A percentile compares a stretch with the other conserved stretches of the same genome.
phyloP scores from a whole-genome alignment of 2,113 vertebrate species.

The Thryonomys swinderianus region DNA sequence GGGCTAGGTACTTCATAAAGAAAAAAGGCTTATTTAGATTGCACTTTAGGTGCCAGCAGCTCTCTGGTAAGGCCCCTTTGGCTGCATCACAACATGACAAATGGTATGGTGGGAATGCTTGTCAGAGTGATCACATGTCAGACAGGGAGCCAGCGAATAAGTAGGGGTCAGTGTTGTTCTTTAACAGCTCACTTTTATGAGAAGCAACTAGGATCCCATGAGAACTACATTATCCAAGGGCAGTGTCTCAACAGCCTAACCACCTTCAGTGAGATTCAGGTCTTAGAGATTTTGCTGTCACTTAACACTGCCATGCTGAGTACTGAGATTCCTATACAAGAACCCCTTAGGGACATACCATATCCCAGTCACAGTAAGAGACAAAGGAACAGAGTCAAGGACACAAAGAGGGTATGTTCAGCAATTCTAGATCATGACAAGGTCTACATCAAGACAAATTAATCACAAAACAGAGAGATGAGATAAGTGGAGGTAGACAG shows the following conservation, averaged over 20 bases:
- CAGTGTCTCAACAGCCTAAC: not conserved
- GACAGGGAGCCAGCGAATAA: not conserved
- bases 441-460: not conserved
- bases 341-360: not conserved
- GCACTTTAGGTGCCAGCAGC: not conserved
- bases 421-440: not conserved
- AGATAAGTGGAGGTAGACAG: no score
- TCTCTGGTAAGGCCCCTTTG: not conserved
- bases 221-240: not conserved
- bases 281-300: not conserved
- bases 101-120: not conserved
- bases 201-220: not conserved
- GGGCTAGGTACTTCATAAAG: not conserved
- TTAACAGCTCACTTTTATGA: not conserved
- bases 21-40: not conserved
- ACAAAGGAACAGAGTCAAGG: not conserved
- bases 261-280: not conserved
- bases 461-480: not conserved
- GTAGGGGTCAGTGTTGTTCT: not conserved
- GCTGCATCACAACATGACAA: not conserved
- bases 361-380: not conserved
- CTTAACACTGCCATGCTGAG: not conserved
- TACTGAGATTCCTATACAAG: not conserved
- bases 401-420: not conserved
- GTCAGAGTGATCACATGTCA: not conserved